These are phyloP conservation scores for Prolemur simus DNA, from an alignment of 2,113 vertebrate species.

Conservation along the genomic window DNA sequence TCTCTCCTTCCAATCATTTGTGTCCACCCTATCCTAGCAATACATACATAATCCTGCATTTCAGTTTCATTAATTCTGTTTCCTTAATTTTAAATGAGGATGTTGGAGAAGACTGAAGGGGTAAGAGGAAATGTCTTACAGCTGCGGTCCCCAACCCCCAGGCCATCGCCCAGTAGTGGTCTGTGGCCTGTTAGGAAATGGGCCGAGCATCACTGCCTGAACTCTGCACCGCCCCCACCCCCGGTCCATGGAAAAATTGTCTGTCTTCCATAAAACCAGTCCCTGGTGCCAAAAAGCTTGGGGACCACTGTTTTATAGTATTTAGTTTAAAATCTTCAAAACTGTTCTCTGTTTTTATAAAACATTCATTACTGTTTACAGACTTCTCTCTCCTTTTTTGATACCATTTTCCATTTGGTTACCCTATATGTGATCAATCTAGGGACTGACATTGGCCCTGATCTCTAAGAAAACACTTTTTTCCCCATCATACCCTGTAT, in stretches of 20 bases:
- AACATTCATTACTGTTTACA: not conserved
- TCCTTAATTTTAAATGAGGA: conserved; percentile 2
- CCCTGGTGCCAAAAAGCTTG: too few species aligned
- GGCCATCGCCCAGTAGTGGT: too few species aligned
- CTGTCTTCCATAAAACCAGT: too few species aligned
- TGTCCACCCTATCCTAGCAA: not conserved
- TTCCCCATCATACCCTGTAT: not conserved
- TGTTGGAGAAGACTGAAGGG: not conserved
- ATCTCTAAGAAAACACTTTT: not conserved
- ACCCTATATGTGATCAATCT: not conserved
- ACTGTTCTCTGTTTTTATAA: not conserved
- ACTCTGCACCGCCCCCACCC: too few species aligned
- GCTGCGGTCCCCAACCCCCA: too few species aligned
- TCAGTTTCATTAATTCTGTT: conserved; percentile 1
- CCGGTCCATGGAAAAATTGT: too few species aligned
- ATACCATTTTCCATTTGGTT: not conserved
- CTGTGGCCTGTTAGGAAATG: too few species aligned
- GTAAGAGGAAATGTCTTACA: not conserved
- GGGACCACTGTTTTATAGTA: not conserved
- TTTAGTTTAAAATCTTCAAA: conserved; percentile 7
- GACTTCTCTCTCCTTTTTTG: not conserved
- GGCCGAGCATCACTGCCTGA: too few species aligned
- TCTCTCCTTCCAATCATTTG: not conserved
- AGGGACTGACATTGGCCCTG: not conserved
- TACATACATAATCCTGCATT: not conserved